Percentiles rank a stretch among this genome's conserved stretches.
Conservation (phyloP, 2,797 vertebrate genomes). For the Hippoglossus hippoglossus region DNA sequence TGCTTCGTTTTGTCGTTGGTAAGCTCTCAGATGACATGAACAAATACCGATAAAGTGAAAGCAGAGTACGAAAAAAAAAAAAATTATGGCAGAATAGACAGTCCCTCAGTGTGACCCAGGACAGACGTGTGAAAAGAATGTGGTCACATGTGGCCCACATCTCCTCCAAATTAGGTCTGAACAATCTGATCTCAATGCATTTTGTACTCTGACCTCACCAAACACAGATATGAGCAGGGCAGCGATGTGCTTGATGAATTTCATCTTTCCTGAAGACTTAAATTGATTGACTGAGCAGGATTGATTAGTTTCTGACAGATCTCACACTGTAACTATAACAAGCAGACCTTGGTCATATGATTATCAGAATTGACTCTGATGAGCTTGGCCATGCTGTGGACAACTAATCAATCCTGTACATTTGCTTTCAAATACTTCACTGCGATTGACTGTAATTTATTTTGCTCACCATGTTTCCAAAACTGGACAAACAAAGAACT, state of each 20-base stretch:
- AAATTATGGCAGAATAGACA: no score
- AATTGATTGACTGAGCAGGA: constrained; percentile 25
- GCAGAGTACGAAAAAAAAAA: no score
- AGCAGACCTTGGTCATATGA: constrained; percentile 18
- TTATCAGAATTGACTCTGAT: constrained; percentile 16
- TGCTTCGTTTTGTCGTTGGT: no score
- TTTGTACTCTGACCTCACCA: no score
- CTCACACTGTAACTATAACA: constrained; percentile 19
- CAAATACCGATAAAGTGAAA: no score
- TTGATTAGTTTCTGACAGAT: constrained; percentile 5
- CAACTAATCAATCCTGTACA: background rate
- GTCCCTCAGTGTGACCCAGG: no score
- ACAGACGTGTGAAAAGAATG: no score
- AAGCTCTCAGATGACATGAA: no score
- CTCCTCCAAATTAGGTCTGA: background rate
- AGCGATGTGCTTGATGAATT: constrained; percentile 16
- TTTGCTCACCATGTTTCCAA: background rate
- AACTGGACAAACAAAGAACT: constrained; percentile 1
- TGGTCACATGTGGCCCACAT: no score
- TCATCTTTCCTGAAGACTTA: constrained; percentile 30
- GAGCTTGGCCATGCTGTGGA: background rate
- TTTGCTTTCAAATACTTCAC: background rate
- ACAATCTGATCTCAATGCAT: background rate
- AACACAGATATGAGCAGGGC: no score
- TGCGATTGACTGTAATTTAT: background rate